phyloP scores from a whole-genome alignment of 1,140 invertebrate genomes.

The Diprion similis region DNA sequence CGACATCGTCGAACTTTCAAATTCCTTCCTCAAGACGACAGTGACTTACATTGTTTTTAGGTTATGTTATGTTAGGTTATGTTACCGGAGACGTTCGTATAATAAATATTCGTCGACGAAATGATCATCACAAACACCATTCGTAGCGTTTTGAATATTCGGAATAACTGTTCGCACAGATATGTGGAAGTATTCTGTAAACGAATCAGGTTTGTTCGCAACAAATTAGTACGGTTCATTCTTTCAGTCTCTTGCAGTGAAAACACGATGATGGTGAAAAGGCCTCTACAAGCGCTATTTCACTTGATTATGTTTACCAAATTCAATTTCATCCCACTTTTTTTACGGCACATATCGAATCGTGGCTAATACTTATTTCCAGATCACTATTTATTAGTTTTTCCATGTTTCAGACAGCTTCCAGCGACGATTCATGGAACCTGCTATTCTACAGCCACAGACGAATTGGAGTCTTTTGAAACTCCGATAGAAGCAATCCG shows the following conservation, averaged over 20 bases:
- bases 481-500: constrained; percentile 77
- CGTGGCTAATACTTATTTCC: no score
- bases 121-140: background rate
- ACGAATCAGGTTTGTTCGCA: background rate
- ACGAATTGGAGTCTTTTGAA: constrained; percentile 24
- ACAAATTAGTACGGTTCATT: no score
- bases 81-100: background rate
- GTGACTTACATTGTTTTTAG: background rate
- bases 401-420: background rate
- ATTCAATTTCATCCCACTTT: no score
- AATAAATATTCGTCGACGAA: background rate
- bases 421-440: background rate
- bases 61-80: background rate
- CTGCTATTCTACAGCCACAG: background rate
- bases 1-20: background rate
- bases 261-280: no score
- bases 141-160: background rate
- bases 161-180: background rate
- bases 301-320: no score
- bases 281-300: no score
- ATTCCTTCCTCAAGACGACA: background rate
- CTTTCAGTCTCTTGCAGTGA: no score
- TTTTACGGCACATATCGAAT: no score
- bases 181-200: background rate
- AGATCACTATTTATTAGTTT: no score